Evolutionary conservation across 2,888 invertebrate species (phyloP), one percentile per base, ranked within the genome.

Genomic region (Schizotus pectinicornis): DNA sequence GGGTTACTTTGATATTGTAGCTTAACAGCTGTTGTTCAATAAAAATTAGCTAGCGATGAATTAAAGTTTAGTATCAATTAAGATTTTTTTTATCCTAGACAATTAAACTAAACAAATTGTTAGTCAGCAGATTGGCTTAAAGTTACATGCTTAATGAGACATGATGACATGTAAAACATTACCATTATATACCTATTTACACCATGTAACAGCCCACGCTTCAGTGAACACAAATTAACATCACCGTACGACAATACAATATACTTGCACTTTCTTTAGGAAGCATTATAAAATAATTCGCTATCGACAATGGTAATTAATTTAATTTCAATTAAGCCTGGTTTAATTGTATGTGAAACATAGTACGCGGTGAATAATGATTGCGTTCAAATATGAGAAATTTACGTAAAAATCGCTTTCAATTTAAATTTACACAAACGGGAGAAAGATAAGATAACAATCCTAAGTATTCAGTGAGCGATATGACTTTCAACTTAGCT

Each of bases 281-380:
- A 42, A n/a, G n/a, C 32, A 9, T 42, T 42, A 42, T 32, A 30
- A 42, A 30, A 42, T 31, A 22, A 42, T 42, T 31, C 11, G 32
- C n/a, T n/a, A 22, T 11, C 42, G n/a, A 30, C 32, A 30, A 42
- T n/a, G 1, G 3, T 7, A 14, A 33, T 33, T 7, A n/a, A n/a
- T n/a, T n/a, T 22, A 22, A 22, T 22, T 22, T 6, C 36, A 35
- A 3, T 35, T 2, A 6, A n/a, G 36, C 3, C 2, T 2, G 11
- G 36, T 35, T 33, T 42, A 30, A 30, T 7, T 9, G 12, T 42
- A 7, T 11, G n/a, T 45, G 6, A 33, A 6, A 31, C n/a, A 22
- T 22, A 35, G n/a, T 35, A 35, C 11, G 2, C 36, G 3, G n/a
- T 3, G 6, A 35, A 3, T 11, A 35, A 3, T 35, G 2, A 9